These are phyloP conservation scores for Leptopilina boulardi DNA, from an alignment of 1,140 invertebrate genomes.

Conservation along the genomic window DNA sequence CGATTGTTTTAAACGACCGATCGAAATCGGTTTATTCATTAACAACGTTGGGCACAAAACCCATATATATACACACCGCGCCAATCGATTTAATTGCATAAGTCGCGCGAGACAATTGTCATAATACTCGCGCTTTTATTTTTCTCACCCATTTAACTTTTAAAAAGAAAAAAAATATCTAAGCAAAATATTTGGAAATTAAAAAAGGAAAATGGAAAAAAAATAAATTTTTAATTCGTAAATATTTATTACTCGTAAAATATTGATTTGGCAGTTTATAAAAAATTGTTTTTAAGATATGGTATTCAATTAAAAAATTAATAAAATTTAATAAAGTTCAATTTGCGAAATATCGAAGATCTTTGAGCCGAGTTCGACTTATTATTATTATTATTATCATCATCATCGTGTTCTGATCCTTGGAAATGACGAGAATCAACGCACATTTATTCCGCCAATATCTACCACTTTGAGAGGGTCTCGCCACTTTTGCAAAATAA, in stretches of 20 bases:
- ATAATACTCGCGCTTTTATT: not conserved
- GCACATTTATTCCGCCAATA: slow-evolving; percentile 18
- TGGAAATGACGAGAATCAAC: slow-evolving; percentile 19
- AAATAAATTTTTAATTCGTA: no score
- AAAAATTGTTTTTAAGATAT: not conserved
- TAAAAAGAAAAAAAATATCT: no score
- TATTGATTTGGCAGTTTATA: not conserved
- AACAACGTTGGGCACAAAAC: slow-evolving; percentile 54
- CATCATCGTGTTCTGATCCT: not conserved
- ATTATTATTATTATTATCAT: no score
- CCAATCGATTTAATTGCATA: slow-evolving; percentile 8
- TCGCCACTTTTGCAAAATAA: slow-evolving; percentile 11
- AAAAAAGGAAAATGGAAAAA: no score
- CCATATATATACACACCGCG: no score
- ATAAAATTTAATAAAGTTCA: slow-evolving; percentile 8
- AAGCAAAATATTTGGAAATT: no score
- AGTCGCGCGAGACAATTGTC: not conserved
- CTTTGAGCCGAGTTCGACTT: not conserved
- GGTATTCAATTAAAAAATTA: slow-evolving; percentile 40
- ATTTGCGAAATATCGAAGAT: slow-evolving; percentile 33
- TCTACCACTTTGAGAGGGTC: slow-evolving; percentile 26
- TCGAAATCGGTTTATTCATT: slow-evolving; percentile 61
- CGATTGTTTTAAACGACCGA: slow-evolving; percentile 74
- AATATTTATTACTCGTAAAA: no score
- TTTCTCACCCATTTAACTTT: no score